A percentile compares a stretch with the other conserved stretches of the same genome.
These are phyloP conservation scores for Rhinophrynus dorsalis DNA, from an alignment of 2,797 vertebrate species.

Conservation along the genomic window DNA sequence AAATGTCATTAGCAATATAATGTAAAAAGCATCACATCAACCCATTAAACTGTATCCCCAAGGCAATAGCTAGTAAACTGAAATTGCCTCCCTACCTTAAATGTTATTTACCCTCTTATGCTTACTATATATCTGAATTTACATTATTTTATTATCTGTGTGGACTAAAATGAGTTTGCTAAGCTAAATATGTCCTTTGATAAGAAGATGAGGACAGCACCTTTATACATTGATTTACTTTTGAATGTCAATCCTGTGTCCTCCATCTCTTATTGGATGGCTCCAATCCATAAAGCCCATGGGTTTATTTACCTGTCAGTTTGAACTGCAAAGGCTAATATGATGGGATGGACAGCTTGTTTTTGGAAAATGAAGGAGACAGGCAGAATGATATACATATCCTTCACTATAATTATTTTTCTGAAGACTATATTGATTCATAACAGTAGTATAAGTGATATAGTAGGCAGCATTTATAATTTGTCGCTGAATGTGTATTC, in stretches of 20 bases:
- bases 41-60: constrained; percentile 75
- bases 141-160: constrained; percentile 15
- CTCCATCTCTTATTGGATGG: constrained; percentile 42
- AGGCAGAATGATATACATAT: background rate
- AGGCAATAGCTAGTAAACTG: constrained; percentile 69
- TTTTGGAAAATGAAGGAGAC: constrained; percentile 40
- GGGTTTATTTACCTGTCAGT: constrained; percentile 54
- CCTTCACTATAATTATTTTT: constrained; percentile 31
- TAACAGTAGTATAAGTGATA: background rate
- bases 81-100: constrained; percentile 56
- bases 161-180: background rate
- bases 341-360: constrained; percentile 33
- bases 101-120: constrained; percentile 54
- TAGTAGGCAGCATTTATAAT: background rate
- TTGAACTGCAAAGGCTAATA: constrained; percentile 2
- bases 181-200: background rate
- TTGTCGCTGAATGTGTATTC: too few species aligned
- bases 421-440: constrained; percentile 33
- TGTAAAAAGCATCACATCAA: constrained; percentile 74
- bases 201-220: constrained; percentile 21
- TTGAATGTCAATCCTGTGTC: background rate
- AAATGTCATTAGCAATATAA: constrained; percentile 80
- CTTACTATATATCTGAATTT: constrained; percentile 33
- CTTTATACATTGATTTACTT: constrained; percentile 44
- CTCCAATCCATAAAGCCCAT: constrained; percentile 6